Evolutionary conservation across 2,888 invertebrate genomes (phyloP), one percentile per base, ranked within the genome.

Genomic region (Parascotia fuliginaria): DNA sequence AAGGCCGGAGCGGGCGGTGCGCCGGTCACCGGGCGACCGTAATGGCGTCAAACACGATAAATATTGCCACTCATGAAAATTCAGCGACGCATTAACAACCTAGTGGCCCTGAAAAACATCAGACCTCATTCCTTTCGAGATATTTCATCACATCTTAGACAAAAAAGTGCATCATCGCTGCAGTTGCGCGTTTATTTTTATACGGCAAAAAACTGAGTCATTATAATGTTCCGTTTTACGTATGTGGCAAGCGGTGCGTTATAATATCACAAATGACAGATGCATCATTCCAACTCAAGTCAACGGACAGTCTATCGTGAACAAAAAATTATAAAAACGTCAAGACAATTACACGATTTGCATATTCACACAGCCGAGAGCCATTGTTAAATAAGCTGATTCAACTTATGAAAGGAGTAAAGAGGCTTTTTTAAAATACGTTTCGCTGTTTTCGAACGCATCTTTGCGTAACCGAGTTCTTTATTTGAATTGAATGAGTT

Each of bases 201-300:
- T 64, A 42, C 52, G 55, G 65, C 70, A 76, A 82, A 83, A 85
- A 87, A 80, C 61, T 59, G 47, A 77, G 75, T 81, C 80, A 79
- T 83, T 81, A 78, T 79, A 61, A 70, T 72, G 73, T 76, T 78
- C 77, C 79, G 73, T 77, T 76, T 76, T 63, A 71, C 73, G 75
- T 78, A 83, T 79, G 85, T 77, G 73, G 79, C 77, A 79, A 81
- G 79, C 77, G 71, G 69, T 77, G 79, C 85, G 85, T 82, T 87
- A 60, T 68, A 87, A 88, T 88, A 89, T 84, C 80, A 78, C 48
- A 84, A 84, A 89, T 89, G 89, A 89, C 91, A 91, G 91, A 91
- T 90, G 91, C 85, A 75, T 85, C 88, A 88, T 80, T 79, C 75
- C 76, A 65, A 67, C 60, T 72, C 59, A 60, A 70, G 65, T 70